Evolutionary conservation across 1,140 invertebrate species (phyloP), one percentile per base, ranked within the genome.

Genomic region (Cecropterus lyciades): DNA sequence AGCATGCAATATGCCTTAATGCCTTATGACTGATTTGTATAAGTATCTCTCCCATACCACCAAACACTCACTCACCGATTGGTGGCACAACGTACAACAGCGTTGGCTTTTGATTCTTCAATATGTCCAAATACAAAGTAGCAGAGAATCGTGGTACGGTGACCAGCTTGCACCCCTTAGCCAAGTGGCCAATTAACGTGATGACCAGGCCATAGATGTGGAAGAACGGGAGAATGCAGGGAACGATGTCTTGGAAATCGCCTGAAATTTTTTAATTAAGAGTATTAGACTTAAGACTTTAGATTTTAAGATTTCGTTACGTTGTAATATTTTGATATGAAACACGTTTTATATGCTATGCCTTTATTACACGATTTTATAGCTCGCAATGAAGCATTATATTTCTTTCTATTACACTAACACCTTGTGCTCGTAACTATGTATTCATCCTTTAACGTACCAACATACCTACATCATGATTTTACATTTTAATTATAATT

Each of bases 131-230:
- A 57, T 94, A 96, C 13, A 92, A 82, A 4, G 95, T 93, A 0
- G 95, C 94, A 24, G 93, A 93, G 73, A 98, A 99, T 82, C 94
- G 95, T 0, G 96, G 95, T 62, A 98, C 70, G 0, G 96, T 95
- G 0, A 97, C 82, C 33, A 97, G 62, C 74, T 96, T 95, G n/a
- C 88, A 90, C 0, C 97, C 97, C 15, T 89, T 77, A 0, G 88
- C 67, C 27, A 98, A 72, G 67, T 93, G 93, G 14, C 93, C 90
- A 0, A 95, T 70, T 57, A 95, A 81, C 0, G 94, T 78, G 0
- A 93, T 81, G 8, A 94, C 94, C 55, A 98, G 92, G 0, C 97
- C 98, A 80, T 97, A 99, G 64, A 98, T 97, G 79, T 99, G 98
- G 77, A 96, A 99, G 79, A 98, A 96, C 3, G 98, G 98, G 45